These are phyloP conservation scores for Cephonodes hylas DNA, from an alignment of 2,888 invertebrate species.

Conservation along the genomic window DNA sequence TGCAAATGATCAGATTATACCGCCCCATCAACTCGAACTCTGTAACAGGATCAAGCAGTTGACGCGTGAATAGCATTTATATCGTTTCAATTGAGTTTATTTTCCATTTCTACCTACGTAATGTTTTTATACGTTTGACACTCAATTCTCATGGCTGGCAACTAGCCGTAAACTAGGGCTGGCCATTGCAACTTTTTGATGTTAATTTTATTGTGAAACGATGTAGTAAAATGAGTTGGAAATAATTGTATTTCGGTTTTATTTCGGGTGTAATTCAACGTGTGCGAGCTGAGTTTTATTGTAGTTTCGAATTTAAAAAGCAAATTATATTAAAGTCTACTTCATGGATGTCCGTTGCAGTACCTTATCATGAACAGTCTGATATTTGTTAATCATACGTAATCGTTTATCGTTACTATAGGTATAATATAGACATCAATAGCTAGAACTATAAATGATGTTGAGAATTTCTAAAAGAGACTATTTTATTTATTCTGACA, in stretches of 20 bases:
- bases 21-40: constrained; percentile 67
- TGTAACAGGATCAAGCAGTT: constrained; percentile 70
- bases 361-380: no score
- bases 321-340: background rate
- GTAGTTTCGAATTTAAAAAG: background rate
- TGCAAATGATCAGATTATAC: constrained; percentile 71
- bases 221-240: background rate
- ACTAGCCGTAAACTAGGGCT: background rate
- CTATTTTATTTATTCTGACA: no score
- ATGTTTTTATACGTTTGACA: constrained; percentile 21
- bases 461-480: no score
- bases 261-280: background rate
- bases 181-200: background rate
- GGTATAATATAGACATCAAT: no score
- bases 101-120: constrained; percentile 28
- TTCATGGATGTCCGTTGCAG: background rate
- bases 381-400: no score
- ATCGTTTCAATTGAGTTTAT: constrained; percentile 59
- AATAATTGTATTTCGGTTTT: background rate
- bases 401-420: no score
- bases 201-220: background rate
- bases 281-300: background rate
- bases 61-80: constrained; percentile 68
- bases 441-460: no score
- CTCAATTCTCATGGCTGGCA: background rate